phyloP scores from a whole-genome alignment of 2,797 vertebrate species.

The Helarctos malayanus region DNA sequence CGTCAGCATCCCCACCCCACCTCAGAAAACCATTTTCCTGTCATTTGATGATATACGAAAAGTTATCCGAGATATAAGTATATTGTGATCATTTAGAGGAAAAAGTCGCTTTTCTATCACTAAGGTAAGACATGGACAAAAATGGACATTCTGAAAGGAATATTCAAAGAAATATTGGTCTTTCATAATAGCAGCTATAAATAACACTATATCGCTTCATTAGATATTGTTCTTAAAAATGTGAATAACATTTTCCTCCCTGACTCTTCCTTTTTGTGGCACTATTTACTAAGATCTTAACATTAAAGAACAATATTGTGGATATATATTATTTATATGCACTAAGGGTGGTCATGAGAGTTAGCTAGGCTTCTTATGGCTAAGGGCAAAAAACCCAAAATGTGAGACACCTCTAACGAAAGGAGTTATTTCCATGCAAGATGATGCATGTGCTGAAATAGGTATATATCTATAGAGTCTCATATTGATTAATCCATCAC shows the following conservation, averaged over 20 bases:
- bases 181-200: conserved; percentile 74
- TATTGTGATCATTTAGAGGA: conserved; percentile 80
- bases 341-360: conserved; percentile 65
- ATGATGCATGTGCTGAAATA: conserved; percentile 78
- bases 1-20: background rate
- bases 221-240: conserved; percentile 59
- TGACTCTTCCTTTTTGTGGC: conserved; percentile 30
- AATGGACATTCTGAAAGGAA: conserved; percentile 71
- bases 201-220: conserved; percentile 63
- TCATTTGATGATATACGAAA: conserved; percentile 73
- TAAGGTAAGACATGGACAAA: conserved; percentile 81
- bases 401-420: background rate
- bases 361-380: conserved; percentile 79
- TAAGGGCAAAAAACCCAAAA: conserved; percentile 42
- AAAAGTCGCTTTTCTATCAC: conserved; percentile 80
- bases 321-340: conserved; percentile 83
- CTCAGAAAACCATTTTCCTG: conserved; percentile 48
- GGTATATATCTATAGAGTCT: conserved; percentile 49
- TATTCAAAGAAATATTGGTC: conserved; percentile 77
- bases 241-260: conserved; percentile 65
- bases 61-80: conserved; percentile 75
- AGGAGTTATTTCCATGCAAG: conserved; percentile 68
- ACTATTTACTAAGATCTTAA: conserved; percentile 76
- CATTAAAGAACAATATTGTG: conserved; percentile 71
- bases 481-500: conserved; percentile 76